Percentiles rank a stretch among this genome's conserved stretches.
Evolutionary conservation across 1,140 invertebrate species (phyloP).

Genomic region (Camponotus pennsylvanicus): DNA sequence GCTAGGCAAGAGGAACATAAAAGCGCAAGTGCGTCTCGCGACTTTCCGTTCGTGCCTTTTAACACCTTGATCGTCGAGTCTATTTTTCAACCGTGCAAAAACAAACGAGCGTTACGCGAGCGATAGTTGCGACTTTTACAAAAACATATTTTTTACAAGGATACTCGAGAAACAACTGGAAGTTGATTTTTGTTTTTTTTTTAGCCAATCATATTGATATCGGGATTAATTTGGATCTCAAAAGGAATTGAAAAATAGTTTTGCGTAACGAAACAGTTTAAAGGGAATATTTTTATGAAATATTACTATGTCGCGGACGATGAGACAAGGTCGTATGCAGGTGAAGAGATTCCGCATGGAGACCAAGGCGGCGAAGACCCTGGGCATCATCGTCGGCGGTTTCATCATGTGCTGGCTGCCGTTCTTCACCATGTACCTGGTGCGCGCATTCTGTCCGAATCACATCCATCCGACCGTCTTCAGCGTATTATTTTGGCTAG

Average conservation of each 20-base stretch:
- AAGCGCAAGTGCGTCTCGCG: conserved; percentile 88
- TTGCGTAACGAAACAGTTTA: background rate
- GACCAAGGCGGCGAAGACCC: conserved; percentile 97
- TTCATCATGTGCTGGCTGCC: conserved; percentile 98
- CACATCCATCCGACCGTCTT: conserved; percentile 94
- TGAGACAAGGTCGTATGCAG: conserved; percentile 75
- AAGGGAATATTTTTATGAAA: background rate
- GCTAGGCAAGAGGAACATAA: conserved; percentile 95
- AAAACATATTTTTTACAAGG: background rate
- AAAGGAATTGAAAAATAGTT: background rate
- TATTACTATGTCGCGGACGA: background rate
- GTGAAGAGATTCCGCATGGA: conserved; percentile 96
- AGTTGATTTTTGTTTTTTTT: background rate
- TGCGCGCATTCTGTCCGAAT: conserved; percentile 93
- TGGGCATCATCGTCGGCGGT: conserved; percentile 97
- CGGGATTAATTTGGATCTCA: background rate
- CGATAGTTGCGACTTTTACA: background rate
- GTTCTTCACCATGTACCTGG: conserved; percentile 97
- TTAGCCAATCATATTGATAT: background rate
- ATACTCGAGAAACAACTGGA: background rate
- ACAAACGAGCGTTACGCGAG: background rate
- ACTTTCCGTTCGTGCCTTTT: background rate
- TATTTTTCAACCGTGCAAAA: conserved; percentile 1
- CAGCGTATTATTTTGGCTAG: conserved; percentile 98
- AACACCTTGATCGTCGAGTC: background rate